Evolutionary conservation across 2,113 vertebrate genomes (phyloP), one percentile per base, ranked within the genome.

Genomic region (Paratilapia polleni): DNA sequence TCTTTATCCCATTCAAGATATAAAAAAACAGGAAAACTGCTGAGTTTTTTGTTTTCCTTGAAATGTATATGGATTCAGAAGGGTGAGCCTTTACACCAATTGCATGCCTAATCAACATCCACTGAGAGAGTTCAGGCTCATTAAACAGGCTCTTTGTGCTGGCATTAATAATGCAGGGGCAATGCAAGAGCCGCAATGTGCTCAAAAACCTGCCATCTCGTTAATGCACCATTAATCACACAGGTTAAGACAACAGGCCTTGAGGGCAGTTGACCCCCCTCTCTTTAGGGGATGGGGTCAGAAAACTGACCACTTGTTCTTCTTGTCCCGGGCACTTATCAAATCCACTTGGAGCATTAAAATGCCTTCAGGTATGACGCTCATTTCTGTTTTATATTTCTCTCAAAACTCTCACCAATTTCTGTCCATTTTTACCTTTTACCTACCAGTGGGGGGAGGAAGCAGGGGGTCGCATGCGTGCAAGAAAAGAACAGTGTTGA

Each of bases 121-220:
- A 88, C 83, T 36, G 91, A 91, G 89, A 88, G 89, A 86, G 90
- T 92, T 90, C 68, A 60, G 93, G 88, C 92, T 95, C 93, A 94
- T 95, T 95, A 95, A 93, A 89, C 88, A 89, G 84, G 91, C 86
- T 90, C 94, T 92, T 93, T 92, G 91, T 90, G 88, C 87, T 4
- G 43, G 68, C 88, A 94, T 96, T 93, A 96, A 95, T 96, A 95
- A 95, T 94, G 91, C 85, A 95, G 92, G 59, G 68, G 84, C 85
- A 68, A 89, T 85, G 89, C 70, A 90, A 92, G 85, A 83, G 91
- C 68, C n/a, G 62, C 57, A 87, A 91, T 87, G 89, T 89, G 89
- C 83, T 95, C 86, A 91, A 93, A 93, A 90, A 94, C 92, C 88
- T 88, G 88, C 85, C 89, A 89, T 90, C 89, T 90, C 8, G 70